Conservation (phyloP, 2,113 vertebrate species). For the Phoenicopterus ruber region DNA sequence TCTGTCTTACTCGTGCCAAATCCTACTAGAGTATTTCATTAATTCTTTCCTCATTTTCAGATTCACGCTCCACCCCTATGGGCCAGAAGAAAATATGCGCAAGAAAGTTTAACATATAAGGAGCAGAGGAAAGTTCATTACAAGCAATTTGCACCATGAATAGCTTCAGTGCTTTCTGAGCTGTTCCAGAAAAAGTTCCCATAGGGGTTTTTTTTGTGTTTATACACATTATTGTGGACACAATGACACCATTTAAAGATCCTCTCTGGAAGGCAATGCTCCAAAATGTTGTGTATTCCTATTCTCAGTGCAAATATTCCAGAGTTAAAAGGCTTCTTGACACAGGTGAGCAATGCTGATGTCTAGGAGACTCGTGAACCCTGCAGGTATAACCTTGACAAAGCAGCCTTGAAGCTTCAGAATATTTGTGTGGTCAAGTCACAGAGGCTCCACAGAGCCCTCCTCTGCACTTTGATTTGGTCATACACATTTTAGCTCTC, state of each 20-base stretch:
- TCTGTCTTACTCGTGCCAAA: neutral
- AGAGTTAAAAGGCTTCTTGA: neutral
- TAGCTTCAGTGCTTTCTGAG: neutral
- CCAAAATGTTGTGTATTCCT: neutral
- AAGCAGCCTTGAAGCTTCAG: neutral
- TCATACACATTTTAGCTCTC: neutral
- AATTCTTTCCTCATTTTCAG: neutral
- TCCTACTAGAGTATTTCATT: neutral
- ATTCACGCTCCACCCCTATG: neutral
- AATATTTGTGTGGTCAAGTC: neutral
- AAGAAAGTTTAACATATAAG: neutral
- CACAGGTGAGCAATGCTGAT: neutral
- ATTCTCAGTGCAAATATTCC: neutral
- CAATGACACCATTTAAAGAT: neutral
- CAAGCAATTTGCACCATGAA: neutral
- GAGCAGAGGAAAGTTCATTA: neutral
- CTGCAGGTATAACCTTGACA: neutral
- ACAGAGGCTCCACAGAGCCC: neutral
- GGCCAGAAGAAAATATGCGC: neutral
- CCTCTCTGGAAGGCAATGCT: neutral
- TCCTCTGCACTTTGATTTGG: neutral
- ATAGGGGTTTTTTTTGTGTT: fast-evolving
- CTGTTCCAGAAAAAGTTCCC: neutral
- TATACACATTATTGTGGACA: neutral
- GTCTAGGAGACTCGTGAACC: neutral